A percentile compares a stretch with the other conserved stretches of the same genome.
These are phyloP conservation scores for Enhydra lutris DNA, from an alignment of 2,113 vertebrate species.

Conservation along the genomic window DNA sequence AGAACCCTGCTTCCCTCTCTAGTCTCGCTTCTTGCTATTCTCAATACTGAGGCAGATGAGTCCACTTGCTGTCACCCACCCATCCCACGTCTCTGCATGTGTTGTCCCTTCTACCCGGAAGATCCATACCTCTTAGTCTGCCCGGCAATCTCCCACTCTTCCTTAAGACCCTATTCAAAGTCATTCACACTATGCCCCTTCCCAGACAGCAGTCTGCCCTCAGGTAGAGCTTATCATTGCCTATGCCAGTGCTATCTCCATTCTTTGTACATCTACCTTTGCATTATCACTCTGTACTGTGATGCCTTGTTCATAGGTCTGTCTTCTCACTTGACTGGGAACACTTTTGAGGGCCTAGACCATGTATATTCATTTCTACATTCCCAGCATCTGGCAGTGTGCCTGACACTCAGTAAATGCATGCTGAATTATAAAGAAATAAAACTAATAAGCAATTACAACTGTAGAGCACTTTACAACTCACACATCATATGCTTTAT, in stretches of 20 bases:
- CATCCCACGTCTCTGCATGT: neutral
- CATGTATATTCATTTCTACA: conserved; percentile 40
- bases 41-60: neutral
- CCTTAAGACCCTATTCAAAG: conserved; percentile 18
- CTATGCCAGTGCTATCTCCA: neutral
- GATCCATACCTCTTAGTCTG: neutral
- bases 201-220: neutral
- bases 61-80: neutral
- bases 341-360: neutral
- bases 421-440: conserved; percentile 48
- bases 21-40: neutral
- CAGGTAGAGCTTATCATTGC: neutral
- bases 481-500: conserved; percentile 35
- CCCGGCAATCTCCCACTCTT: neutral
- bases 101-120: neutral
- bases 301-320: neutral
- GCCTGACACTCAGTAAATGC: conserved; percentile 5
- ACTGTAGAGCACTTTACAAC: conserved; percentile 44
- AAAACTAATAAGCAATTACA: conserved; percentile 50
- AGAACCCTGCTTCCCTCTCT: neutral
- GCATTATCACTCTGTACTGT: neutral
- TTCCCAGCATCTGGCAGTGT: conserved; percentile 40
- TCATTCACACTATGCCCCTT: neutral
- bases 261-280: neutral
- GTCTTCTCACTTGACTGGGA: conserved; percentile 15